Base-by-base conservation (phyloP, 1,140 invertebrate genomes). In the Pogonomyrmex californicus region DNA sequence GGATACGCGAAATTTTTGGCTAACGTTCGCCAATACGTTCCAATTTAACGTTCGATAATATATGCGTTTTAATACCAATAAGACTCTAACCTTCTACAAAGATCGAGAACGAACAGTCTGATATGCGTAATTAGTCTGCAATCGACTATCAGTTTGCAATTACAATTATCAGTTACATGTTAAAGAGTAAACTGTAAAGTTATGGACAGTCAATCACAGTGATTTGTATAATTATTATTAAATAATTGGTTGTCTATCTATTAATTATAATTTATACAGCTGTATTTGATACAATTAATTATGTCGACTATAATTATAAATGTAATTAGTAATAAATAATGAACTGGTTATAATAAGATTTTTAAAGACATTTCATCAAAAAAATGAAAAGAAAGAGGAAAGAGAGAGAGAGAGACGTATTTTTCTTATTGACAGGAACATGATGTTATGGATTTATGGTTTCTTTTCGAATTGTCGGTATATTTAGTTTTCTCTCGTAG, bases 1-100 rank as follows among this genome's bases (percentile, higher is more conserved):
- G 76, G 33, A n/a, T 30, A 14, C n/a, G 33, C 76, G 62, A 14
- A 68, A 41, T 79, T 68, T 77, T 68, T 41, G 54, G 44, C 75
- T 33, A 62, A 62, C 36, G 23, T 36, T 78, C 30, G 47, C 23
- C 3, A 12, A 44, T 9, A n/a, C 47, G 30, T 54, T 49, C 36
- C 41, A 49, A 10, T 47, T 77, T 9, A 44, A 38, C 6, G 17
- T 30, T 78, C 23, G 30, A 47, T 33, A 36, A 78, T 49, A 14
- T 33, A 71, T 10, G 23, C 2, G 1, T 58, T 23, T 36, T 38
- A 56, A 75, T 38, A 56, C 12, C 17, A 58, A 12, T 75, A n/a
- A n/a, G 23, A 58, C 12, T 14, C 58, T 36, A 49, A 17, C n/a
- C 1, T 12, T 71, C 51, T 10, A 14, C 10, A n/a, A 54, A 12